Evolutionary conservation across 2,113 vertebrate species (phyloP).

Genomic region (Pipa parva): DNA sequence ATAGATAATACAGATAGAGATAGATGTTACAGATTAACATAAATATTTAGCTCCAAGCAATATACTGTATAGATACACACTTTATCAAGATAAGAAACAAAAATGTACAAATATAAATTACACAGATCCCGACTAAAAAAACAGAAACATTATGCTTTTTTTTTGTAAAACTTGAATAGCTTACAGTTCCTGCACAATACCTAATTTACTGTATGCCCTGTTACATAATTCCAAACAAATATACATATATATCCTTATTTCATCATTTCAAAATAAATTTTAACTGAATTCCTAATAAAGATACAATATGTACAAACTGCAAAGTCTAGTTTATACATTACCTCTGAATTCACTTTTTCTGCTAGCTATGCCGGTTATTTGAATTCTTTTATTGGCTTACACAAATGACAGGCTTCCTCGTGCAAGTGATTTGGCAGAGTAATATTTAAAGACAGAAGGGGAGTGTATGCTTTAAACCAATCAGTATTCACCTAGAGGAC

Average conservation of each 20-base stretch:
- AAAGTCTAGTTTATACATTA: constrained; percentile 44
- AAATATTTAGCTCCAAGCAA: too few relatives aligned
- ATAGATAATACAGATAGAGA: too few relatives aligned
- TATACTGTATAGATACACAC: too few relatives aligned
- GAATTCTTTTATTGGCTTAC: constrained; percentile 49
- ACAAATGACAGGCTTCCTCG: constrained; percentile 51
- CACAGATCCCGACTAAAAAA: too few relatives aligned
- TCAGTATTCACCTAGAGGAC: constrained; percentile 53
- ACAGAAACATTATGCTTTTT: too few relatives aligned
- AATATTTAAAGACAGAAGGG: constrained; percentile 72
- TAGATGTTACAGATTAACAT: too few relatives aligned
- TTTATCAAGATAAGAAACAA: too few relatives aligned
- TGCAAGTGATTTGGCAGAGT: constrained; percentile 50
- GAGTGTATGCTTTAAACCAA: constrained; percentile 67
- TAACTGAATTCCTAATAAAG: background rate
- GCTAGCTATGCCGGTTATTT: constrained; percentile 37
- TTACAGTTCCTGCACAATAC: too few relatives aligned
- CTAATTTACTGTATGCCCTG: too few relatives aligned
- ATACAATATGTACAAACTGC: too few relatives aligned
- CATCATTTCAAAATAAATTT: background rate
- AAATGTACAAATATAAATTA: too few relatives aligned
- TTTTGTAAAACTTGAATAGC: too few relatives aligned
- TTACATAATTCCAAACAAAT: background rate
- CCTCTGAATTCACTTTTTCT: constrained; percentile 51
- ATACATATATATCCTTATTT: background rate